phyloP scores from a whole-genome alignment of 2,888 invertebrate species.

The Nomada ruficornis region DNA sequence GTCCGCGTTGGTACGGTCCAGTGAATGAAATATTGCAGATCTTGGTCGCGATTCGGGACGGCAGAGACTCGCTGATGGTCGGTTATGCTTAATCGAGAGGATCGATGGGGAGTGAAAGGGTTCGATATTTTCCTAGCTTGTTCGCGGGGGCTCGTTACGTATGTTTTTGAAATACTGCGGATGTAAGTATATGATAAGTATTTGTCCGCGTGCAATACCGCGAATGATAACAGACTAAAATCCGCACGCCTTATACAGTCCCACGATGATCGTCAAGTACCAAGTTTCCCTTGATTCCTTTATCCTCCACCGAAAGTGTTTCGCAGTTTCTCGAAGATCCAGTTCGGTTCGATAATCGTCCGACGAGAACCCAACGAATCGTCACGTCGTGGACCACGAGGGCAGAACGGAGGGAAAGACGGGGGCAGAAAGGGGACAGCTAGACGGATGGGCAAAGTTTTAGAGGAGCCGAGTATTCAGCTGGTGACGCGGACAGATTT shows the following conservation, averaged over 20 bases:
- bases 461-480: constrained; percentile 76
- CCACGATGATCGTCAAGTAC: too few relatives aligned
- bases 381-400: background rate
- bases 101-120: too few relatives aligned
- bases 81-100: background rate
- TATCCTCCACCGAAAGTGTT: background rate
- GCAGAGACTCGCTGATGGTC: background rate
- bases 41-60: background rate
- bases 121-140: too few relatives aligned
- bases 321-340: constrained; percentile 6
- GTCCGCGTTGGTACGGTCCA: background rate
- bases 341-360: background rate
- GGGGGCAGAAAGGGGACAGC: constrained; percentile 55
- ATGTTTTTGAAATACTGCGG: too few relatives aligned
- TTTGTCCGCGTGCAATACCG: too few relatives aligned
- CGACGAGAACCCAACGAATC: constrained; percentile 40
- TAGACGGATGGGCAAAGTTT: constrained; percentile 68
- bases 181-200: too few relatives aligned
- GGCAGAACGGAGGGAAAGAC: background rate
- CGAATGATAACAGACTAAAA: too few relatives aligned
- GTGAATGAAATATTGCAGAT: background rate
- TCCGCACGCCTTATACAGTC: too few relatives aligned
- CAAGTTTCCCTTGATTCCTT: too few relatives aligned
- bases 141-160: too few relatives aligned
- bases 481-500: constrained; percentile 81